A percentile compares a stretch with the other conserved stretches of the same genome.
Evolutionary conservation across 2,113 vertebrate species (phyloP).

Genomic region (Siniperca chuatsi): DNA sequence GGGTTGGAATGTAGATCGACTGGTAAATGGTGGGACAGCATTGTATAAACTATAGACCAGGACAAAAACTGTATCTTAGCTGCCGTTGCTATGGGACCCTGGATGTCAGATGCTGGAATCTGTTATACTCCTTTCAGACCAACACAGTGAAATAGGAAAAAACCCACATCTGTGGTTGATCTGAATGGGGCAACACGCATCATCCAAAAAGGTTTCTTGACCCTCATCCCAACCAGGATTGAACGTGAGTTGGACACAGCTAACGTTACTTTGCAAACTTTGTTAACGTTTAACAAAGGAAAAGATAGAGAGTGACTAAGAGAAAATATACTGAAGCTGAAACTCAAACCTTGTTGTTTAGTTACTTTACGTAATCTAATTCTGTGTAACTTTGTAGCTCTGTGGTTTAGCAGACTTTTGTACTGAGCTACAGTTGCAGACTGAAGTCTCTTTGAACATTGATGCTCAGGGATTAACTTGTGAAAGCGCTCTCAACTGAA

Average conservation of each 20-base stretch:
- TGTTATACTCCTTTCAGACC: background rate
- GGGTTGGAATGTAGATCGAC: too few species aligned
- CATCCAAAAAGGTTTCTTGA: conserved; percentile 4
- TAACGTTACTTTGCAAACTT: background rate
- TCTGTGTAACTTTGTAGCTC: background rate
- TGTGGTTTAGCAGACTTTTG: background rate
- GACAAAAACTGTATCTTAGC: background rate
- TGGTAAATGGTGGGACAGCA: too few species aligned
- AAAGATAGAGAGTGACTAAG: background rate
- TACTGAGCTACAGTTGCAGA: background rate
- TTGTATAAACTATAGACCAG: too few species aligned
- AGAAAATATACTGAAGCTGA: background rate
- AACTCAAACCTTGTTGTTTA: background rate
- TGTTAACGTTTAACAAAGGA: background rate
- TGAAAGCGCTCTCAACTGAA: background rate
- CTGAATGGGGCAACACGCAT: background rate
- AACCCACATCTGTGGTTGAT: background rate
- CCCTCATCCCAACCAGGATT: too few species aligned
- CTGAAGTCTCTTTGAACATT: conserved; percentile 4
- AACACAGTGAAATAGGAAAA: background rate
- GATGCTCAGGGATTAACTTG: conserved; percentile 8
- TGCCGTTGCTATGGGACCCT: background rate
- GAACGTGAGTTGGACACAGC: background rate
- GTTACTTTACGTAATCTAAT: background rate
- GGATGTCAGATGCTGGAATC: background rate